phyloP scores from a whole-genome alignment of 2,113 vertebrate species.

The Toxotes chatareus region DNA sequence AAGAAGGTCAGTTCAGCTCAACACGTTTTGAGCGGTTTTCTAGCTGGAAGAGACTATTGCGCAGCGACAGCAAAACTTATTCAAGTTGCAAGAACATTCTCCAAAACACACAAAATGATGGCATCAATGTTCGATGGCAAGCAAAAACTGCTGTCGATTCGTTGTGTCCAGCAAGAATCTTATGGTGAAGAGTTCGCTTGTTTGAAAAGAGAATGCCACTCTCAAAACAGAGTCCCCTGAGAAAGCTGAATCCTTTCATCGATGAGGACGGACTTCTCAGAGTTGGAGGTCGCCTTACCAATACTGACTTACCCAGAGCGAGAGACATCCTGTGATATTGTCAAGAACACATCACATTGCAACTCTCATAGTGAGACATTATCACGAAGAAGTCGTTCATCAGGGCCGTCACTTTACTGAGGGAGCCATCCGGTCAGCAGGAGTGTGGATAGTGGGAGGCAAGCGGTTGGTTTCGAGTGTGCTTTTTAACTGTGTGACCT shows the following conservation, averaged over 20 bases:
- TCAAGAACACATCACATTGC: not conserved
- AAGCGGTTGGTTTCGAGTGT: not conserved
- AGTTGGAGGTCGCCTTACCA: conserved; percentile 19
- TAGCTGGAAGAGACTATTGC: not conserved
- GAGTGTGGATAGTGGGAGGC: not conserved
- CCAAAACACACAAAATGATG: not conserved
- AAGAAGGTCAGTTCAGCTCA: not conserved
- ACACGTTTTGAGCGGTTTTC: conserved; percentile 1
- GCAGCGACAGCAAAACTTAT: conserved; percentile 7
- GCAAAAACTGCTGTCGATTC: not conserved
- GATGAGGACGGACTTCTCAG: conserved; percentile 13
- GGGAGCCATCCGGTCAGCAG: not conserved
- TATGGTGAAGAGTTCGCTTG: not conserved
- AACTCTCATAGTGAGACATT: conserved; percentile 19
- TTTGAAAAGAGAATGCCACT: not conserved
- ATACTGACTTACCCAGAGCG: not conserved
- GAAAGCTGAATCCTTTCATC: not conserved
- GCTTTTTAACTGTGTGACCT: not conserved
- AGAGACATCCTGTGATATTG: conserved; percentile 41
- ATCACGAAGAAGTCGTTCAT: conserved; percentile 23
- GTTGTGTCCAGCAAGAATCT: not conserved
- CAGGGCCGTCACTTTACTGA: not conserved
- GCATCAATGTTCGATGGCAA: not conserved
- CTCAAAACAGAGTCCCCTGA: not conserved
- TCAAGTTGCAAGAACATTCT: not conserved